Base-by-base conservation (phyloP, 2,888 invertebrate genomes). In the Scaptodrosophila latifasciaeformis region DNA sequence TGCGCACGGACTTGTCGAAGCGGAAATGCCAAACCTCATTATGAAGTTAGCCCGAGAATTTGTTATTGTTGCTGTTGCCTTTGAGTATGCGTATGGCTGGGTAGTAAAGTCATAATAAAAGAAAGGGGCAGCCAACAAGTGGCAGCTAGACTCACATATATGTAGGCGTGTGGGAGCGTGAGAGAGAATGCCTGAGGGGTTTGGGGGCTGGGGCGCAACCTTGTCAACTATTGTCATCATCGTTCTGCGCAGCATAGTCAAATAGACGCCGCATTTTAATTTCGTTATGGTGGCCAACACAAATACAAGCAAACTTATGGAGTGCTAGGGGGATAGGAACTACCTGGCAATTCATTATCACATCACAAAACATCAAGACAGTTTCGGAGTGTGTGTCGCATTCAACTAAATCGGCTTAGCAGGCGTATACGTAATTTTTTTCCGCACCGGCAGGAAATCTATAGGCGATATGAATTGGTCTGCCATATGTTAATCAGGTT, bases 241-340 rank as follows among this genome's bases (percentile, higher is more conserved):
- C 39, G n/a, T n/a, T n/a, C n/a, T 29, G 30, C 10, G 29, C 30
- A 29, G 44, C 44, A 44, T 44, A 44, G 44, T 44, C 44, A 30
- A 44, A 18, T 30, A 17, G 44, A 10, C 31, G 44, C 30, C 44
- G 12, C 9, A 13, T 1, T 15, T 9, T 24, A 42, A 42, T 42
- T 6, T 19, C 12, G 42, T 42, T 21, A 13, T 27, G 35, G 27
- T n/a, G n/a, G n/a, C n/a, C n/a, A n/a, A n/a, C n/a, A n/a, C n/a
- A n/a, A n/a, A 37, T 37, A 10, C 18, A 7, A 9, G 18, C 9
- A 18, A 3, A 6, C 18, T 6, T 37, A 18, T 18, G 37, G 6
- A 10, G n/a, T 37, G 37, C 9, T n/a, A n/a, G n/a, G 37, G 18
- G 37, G 10, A 17, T 37, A 18, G 19, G 37, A 37, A 37, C 37